These are phyloP conservation scores for Ridgeia piscesae DNA, from an alignment of 1,140 invertebrate species.

Conservation along the genomic window DNA sequence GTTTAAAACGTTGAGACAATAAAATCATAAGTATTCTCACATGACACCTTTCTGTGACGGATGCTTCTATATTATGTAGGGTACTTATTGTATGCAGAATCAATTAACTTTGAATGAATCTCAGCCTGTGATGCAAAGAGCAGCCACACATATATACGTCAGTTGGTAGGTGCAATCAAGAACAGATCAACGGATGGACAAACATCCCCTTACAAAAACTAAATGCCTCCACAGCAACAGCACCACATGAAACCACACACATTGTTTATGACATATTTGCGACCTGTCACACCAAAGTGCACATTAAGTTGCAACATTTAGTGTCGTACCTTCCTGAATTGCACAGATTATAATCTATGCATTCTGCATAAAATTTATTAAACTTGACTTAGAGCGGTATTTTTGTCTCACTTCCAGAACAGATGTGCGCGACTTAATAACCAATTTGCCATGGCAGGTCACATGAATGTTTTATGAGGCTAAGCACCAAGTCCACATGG, in stretches of 20 bases:
- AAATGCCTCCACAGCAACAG: not conserved
- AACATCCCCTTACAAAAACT: not conserved
- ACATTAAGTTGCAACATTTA: no score
- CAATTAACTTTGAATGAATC: not conserved
- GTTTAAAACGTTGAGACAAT: not conserved
- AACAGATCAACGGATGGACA: not conserved
- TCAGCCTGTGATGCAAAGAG: not conserved
- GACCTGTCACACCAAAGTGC: no score
- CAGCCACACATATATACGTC: not conserved
- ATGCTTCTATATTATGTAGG: not conserved
- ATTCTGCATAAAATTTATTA: no score
- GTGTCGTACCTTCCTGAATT: no score
- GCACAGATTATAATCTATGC: no score
- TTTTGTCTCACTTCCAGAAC: no score
- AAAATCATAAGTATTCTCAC: not conserved
- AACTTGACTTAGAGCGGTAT: no score
- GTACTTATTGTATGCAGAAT: not conserved
- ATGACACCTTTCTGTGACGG: not conserved
- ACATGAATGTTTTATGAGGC: not conserved
- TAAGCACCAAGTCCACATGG: not conserved
- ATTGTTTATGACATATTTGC: not conserved
- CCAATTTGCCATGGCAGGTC: no score
- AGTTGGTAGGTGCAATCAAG: not conserved
- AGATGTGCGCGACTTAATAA: no score
- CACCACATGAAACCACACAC: not conserved